Percentiles rank a stretch among this genome's conserved stretches.
Conservation (phyloP, 2,113 vertebrate species). For the Silurus asotus region DNA sequence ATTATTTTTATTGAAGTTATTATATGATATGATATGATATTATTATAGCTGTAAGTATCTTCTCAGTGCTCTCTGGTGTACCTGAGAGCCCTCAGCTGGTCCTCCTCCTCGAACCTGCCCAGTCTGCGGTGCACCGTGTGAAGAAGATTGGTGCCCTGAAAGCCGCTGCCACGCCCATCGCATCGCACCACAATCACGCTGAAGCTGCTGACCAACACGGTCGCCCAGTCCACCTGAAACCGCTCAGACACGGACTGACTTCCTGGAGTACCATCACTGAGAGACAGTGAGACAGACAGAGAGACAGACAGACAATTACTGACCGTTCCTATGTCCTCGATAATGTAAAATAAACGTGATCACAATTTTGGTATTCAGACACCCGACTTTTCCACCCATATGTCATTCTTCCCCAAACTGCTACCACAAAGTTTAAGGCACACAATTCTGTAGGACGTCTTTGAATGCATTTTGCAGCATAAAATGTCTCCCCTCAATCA, state of each 20-base stretch:
- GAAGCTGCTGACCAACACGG: constrained; percentile 89
- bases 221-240: constrained; percentile 87
- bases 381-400: no score
- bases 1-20: not conserved
- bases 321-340: no score
- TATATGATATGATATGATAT: no score
- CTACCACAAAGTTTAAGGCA: no score
- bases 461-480: no score
- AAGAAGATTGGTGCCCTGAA: constrained; percentile 89
- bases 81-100: constrained; percentile 86
- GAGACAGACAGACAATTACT: not conserved
- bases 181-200: constrained; percentile 81
- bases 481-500: no score
- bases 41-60: not conserved
- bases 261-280: constrained; percentile 86
- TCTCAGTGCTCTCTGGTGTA: constrained; percentile 52
- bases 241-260: constrained; percentile 86
- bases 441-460: no score
- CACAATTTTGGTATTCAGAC: no score
- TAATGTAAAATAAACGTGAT: no score
- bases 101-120: constrained; percentile 84
- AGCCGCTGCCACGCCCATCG: constrained; percentile 90
- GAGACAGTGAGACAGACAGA: not conserved
- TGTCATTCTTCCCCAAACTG: no score
- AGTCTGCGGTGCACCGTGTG: constrained; percentile 83